Base-by-base conservation (phyloP, 2,797 vertebrate genomes). In the Chaenodraco wilsoni region DNA sequence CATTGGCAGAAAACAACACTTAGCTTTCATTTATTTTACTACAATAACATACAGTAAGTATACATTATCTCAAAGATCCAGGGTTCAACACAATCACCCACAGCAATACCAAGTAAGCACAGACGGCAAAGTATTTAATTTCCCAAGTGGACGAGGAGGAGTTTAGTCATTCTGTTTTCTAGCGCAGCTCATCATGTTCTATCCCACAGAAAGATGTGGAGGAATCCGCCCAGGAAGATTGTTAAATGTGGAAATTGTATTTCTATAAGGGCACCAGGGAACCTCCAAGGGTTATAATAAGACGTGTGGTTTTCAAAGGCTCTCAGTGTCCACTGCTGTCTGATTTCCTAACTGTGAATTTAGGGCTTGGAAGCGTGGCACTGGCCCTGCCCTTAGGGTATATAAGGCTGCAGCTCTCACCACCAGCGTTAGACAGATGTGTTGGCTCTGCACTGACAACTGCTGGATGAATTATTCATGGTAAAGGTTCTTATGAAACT, bases 181-280 rank as follows among this genome's bases (percentile, higher is more conserved):
- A 78, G 89, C 80, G 69, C 70, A 83, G 80, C 44, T 74, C 70
- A 51, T 60, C 72, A 71, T 86, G 74, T 82, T 74, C 76, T 41
- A 81, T 69, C 70, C 84, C 79, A 68, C 69, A 85, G 77, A 78
- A 76, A 82, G 76, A 90, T 69, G 80, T 81, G 72, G 61, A 81
- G 73, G 81, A 89, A 78, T 84, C 78, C 67, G 72, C 84, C 88
- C 84, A 81, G 62, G 72, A 88, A 81, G 65, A 75, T 46, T 83
- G 79, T 91, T 91, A 92, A 89, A 92, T 87, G 90, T 86, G 85
- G 89, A 91, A 65, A 87, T 89, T 86, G 78, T 91, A 90, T 92
- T 91, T 90, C 84, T 87, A 89, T 88, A 89, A 87, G 78, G 82
- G 84, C 87, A 87, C 56, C 61, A 82, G 87, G 86, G 87, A 92